These are phyloP conservation scores for Nemotelus pantherinus DNA, from an alignment of 2,888 invertebrate species.

Conservation along the genomic window DNA sequence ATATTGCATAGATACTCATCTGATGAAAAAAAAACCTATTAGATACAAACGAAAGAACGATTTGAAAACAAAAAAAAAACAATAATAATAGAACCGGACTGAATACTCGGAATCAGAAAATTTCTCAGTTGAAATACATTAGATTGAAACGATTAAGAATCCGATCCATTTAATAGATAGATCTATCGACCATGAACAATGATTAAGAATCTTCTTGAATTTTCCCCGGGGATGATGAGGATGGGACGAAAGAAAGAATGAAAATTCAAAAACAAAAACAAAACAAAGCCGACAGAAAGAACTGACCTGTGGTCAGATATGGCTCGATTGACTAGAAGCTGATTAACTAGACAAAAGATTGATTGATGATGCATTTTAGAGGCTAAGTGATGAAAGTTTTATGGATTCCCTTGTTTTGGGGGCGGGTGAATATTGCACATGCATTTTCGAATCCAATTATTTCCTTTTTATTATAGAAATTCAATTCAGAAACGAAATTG, in stretches of 20 bases:
- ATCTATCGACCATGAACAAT: conserved; percentile 33
- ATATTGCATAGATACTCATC: conserved; percentile 12
- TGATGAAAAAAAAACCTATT: background rate
- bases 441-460: too few species aligned
- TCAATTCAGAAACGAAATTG: too few species aligned
- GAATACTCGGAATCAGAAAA: too few species aligned
- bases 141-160: background rate
- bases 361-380: conserved; percentile 40
- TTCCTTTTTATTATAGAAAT: too few species aligned
- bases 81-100: too few species aligned
- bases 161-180: conserved; percentile 4
- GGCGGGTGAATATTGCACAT: background rate
- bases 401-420: conserved; percentile 5
- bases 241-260: background rate
- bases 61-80: background rate
- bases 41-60: background rate
- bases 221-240: conserved; percentile 26
- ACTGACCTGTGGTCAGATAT: conserved; percentile 12
- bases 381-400: conserved; percentile 29
- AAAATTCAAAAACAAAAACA: background rate
- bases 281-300: background rate
- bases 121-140: background rate
- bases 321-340: background rate
- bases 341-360: conserved; percentile 30
- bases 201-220: conserved; percentile 33